Base-by-base conservation (phyloP, 1,140 invertebrate species). In the Atopsyche davidsoni region DNA sequence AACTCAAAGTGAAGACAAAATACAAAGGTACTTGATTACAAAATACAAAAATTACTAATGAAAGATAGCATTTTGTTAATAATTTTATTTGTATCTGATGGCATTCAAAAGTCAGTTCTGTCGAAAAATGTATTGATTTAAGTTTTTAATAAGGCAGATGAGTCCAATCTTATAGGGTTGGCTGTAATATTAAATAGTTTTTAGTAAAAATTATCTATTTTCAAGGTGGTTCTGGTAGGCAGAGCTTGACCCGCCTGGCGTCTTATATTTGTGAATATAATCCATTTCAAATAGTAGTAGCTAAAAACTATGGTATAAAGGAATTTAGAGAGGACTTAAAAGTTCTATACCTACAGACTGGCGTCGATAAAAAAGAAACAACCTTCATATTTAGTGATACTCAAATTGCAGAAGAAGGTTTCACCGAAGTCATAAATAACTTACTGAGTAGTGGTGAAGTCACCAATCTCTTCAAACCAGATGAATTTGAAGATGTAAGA, bases 291-390 rank as follows among this genome's bases (percentile, higher is more conserved):
- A 83, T 92, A 45, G 80, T 85, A 54, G 77, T 90, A 35, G 85
- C 82, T 1, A 86, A 84, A 67, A 79, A 81, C 23, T 92, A 92
- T 59, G 75, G 79, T 47, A 73, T 81, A 18, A 62, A 69, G 23
- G 89, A 92, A 61, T 92, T 93, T 64, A 78, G 82, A 52, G 86
- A 91, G 64, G 89, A 93, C 66, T 59, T 92, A 23, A 92, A 92
- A 75, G 76, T 68, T 7, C 64, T 92, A 9, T 92, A 90, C 63
- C 75, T 67, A 14, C 63, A 73, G 38, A 79, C 81, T 9, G 88
- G 88, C 3, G 80, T 90, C 14, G 82, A 87, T 52, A 77, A 81
- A 39, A 87, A 85, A 64, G 70, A 79, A 31, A 84, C 82, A 0
- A 79, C 81, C 19, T 92, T 92, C 68, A 75, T 92, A 18, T 90